Evolutionary conservation across 2,113 vertebrate species (phyloP).

Genomic region (Phasianus colchicus): DNA sequence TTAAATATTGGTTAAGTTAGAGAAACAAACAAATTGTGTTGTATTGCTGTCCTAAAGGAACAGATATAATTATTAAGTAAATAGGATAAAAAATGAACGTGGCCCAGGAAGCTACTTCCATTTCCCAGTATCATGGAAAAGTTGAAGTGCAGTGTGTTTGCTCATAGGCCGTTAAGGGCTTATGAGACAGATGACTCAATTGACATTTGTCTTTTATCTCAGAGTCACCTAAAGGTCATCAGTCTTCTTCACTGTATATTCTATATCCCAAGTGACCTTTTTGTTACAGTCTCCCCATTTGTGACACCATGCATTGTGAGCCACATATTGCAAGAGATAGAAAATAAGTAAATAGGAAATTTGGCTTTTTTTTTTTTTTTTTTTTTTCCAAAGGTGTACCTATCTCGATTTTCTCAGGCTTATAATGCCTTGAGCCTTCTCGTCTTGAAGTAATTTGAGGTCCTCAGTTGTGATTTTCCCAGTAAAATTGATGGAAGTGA

Average conservation of each 20-base stretch:
- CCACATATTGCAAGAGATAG: neutral
- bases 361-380: neutral
- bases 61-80: neutral
- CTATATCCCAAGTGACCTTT: neutral
- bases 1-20: neutral
- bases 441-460: slow-evolving; percentile 13
- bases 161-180: neutral
- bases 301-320: neutral
- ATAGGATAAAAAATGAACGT: neutral
- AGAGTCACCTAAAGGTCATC: slow-evolving; percentile 1
- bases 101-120: neutral
- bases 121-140: neutral
- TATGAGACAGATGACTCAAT: slow-evolving; percentile 17
- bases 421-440: slow-evolving; percentile 39
- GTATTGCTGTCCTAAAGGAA: neutral
- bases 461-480: slow-evolving; percentile 30
- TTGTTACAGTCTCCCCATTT: slow-evolving; percentile 5
- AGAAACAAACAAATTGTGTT: neutral
- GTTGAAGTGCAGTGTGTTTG: neutral
- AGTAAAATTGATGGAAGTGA: neutral
- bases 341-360: slow-evolving; percentile 32
- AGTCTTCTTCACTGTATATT: neutral
- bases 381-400: neutral
- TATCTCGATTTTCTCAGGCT: slow-evolving; percentile 33
- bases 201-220: slow-evolving; percentile 19